phyloP scores from a whole-genome alignment of 2,797 vertebrate genomes.

The Lacerta agilis region DNA sequence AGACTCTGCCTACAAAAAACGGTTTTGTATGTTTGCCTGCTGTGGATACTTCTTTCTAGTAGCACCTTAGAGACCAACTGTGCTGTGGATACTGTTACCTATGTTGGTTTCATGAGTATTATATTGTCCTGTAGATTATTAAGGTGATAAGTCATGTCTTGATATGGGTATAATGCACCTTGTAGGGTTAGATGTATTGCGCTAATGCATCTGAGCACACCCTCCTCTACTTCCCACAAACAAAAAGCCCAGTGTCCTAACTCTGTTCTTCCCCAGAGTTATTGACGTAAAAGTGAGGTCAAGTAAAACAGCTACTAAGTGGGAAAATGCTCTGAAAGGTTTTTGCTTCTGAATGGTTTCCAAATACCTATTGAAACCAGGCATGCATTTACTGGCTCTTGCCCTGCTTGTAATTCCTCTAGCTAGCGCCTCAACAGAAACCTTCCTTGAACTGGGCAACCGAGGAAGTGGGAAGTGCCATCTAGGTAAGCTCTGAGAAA shows the following conservation, averaged over 20 bases:
- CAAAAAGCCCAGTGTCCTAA: background rate
- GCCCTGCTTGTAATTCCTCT: conserved; percentile 46
- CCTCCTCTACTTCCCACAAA: background rate
- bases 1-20: background rate
- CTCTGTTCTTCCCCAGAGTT: background rate
- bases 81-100: background rate
- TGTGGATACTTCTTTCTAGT: too few species aligned
- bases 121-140: too few species aligned
- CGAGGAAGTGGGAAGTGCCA: conserved; percentile 43
- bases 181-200: background rate
- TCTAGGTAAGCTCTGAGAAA: conserved; percentile 30
- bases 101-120: background rate
- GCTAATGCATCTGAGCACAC: background rate
- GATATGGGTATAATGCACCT: background rate
- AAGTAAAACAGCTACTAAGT: conserved; percentile 26
- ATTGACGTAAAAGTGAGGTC: conserved; percentile 13
- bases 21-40: background rate
- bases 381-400: conserved; percentile 40
- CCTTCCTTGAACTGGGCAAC: conserved; percentile 41
- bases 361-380: conserved; percentile 51
- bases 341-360: conserved; percentile 38
- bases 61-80: too few species aligned
- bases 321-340: conserved; percentile 36
- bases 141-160: background rate
- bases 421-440: conserved; percentile 31